Percentiles rank a stretch among this genome's conserved stretches.
phyloP scores from a whole-genome alignment of 2,888 invertebrate species.

The Thymelicus acteon region DNA sequence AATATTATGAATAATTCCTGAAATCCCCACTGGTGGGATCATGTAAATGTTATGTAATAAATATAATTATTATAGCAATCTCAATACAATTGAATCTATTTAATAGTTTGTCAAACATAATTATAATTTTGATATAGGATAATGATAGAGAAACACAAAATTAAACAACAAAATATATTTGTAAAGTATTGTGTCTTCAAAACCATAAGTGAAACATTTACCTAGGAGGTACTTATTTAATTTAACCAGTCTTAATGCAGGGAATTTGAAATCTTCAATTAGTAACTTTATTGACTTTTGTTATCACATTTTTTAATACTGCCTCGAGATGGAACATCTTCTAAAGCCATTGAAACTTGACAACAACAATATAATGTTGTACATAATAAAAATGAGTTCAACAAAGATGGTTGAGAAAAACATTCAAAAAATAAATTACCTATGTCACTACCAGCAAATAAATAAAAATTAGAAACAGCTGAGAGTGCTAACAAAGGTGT shows the following conservation, averaged over 20 bases:
- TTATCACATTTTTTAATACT: conserved; percentile 47
- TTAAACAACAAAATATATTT: conserved; percentile 2
- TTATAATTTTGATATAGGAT: neutral
- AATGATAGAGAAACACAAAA: neutral
- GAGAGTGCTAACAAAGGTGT: conserved; percentile 91
- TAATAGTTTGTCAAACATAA: too few relatives aligned
- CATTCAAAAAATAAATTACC: conserved; percentile 89
- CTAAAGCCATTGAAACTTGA: conserved; percentile 75
- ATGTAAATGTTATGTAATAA: too few relatives aligned
- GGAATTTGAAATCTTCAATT: neutral
- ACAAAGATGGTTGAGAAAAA: conserved; percentile 72
- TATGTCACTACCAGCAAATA: conserved; percentile 90
- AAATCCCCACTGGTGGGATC: too few relatives aligned
- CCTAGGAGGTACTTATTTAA: neutral
- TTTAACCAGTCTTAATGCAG: conserved; percentile 10
- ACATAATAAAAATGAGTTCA: conserved; percentile 61
- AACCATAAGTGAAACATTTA: neutral
- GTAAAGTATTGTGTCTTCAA: neutral
- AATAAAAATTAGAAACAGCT: conserved; percentile 94
- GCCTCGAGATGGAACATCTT: conserved; percentile 69
- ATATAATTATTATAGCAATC: too few relatives aligned
- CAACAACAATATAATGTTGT: conserved; percentile 73
- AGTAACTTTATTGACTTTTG: conserved; percentile 15
- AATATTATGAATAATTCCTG: too few relatives aligned
- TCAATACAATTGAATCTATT: too few relatives aligned